phyloP scores from a whole-genome alignment of 2,113 vertebrate genomes.

The Mungos mungo region DNA sequence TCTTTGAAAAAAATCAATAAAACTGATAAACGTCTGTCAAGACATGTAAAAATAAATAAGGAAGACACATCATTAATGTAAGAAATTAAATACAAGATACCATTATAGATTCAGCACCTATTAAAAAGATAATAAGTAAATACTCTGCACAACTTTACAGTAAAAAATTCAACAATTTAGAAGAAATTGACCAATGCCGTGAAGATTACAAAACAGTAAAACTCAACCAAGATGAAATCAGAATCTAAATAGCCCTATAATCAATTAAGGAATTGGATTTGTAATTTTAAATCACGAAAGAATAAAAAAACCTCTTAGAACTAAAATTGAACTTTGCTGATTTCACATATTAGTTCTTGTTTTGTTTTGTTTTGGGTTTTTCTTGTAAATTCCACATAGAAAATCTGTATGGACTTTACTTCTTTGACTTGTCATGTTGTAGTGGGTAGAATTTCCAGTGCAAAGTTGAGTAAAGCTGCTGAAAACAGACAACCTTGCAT shows the following conservation, averaged over 20 bases:
- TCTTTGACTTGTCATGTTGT: not conserved
- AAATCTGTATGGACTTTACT: not conserved
- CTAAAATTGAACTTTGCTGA: not conserved
- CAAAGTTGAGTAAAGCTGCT: not conserved
- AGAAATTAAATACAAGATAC: not conserved
- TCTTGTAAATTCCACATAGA: not conserved
- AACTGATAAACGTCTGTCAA: not conserved
- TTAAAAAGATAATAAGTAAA: not conserved
- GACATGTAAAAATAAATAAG: not conserved
- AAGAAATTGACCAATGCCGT: not conserved
- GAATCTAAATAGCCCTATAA: not conserved
- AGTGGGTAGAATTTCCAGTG: not conserved
- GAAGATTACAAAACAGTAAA: not conserved
- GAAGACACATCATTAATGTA: not conserved
- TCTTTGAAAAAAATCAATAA: not conserved
- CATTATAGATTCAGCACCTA: not conserved
- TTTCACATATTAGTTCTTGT: not conserved
- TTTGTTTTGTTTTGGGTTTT: not conserved
- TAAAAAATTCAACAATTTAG: not conserved
- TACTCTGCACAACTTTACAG: not conserved
- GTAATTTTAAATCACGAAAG: not conserved
- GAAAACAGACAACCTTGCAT: not conserved
- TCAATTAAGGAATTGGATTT: not conserved
- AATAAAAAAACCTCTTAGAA: not conserved
- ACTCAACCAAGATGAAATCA: not conserved